Evolutionary conservation across 1,140 invertebrate genomes (phyloP), one percentile per base, ranked within the genome.

Genomic region (Microplitis mediator): DNA sequence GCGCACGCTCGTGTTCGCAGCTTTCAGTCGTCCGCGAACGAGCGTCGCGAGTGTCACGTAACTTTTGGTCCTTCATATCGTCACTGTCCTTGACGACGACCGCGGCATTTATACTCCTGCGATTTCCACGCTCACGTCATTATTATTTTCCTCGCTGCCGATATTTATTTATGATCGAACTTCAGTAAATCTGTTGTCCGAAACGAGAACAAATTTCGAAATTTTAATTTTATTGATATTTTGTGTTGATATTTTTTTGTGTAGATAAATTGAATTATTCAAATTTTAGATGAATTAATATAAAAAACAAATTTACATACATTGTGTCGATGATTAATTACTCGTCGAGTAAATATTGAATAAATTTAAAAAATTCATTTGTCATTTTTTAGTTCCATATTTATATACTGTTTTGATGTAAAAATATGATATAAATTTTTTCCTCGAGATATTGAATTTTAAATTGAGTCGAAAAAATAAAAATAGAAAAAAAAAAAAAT

Each of bases 21-120:
- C 73, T 74, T 69, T 74, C 69, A 74, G 73, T 74, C 64, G 73
- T 45, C 73, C 69, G 69, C 73, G 69, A 71, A 58, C 69, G 54
- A 51, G 62, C 69, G 73, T 71, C 69, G 69, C 69, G 73, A 51
- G 68, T 67, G 73, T 69, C 73, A 74, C 73, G 73, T 71, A 63
- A 11, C 35, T 32, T 31, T 13, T 54, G n/a, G 23, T 54, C 14
- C 32, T 50, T 34, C 52, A 4, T 23, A 69, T 69, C 36, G 13
- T 54, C 50, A 68, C 23, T 23, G 63, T 45, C 52, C 13, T 14
- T 11, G 39, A 45, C 6, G 39, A 9, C 39, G 39, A 45, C 23
- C 23, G 2, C 23, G 23, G 0, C 23, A 23, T 23, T 23, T 23
- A 23, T 23, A 45, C 39, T 5, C 39, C 11, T 11, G 11, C 39